Evolutionary conservation across 2,888 invertebrate species (phyloP), one percentile per base, ranked within the genome.

Genomic region (Epirrhoe alternata): DNA sequence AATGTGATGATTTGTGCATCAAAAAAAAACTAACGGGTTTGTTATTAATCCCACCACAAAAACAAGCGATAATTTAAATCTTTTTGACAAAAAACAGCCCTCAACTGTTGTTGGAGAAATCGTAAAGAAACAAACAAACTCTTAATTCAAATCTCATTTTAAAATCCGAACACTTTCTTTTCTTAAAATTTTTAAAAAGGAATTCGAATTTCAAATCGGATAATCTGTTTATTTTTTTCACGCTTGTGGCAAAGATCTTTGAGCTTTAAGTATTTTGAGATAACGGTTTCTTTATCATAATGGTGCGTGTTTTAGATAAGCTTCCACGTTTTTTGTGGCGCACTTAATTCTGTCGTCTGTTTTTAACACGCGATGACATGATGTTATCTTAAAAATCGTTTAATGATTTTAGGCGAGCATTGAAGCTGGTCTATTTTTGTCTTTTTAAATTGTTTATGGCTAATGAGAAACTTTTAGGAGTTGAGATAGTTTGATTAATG

Each of bases 221-320:
- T 60, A 62, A 61, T 67, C 64, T 63, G 57, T 61, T 62, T 63
- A 51, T 71, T 77, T 80, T 82, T 82, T 79, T 76, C 69, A 76
- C 72, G 61, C 73, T 74, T 67, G 42, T 61, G 54, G 54, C 63
- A 74, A 79, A 77, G 79, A 76, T 76, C 72, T 74, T 74, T 72
- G 58, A 71, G 68, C 73, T 72, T 75, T 66, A 68, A 66, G 68
- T 31, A 24, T 24, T 24, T 61, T 60, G 49, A 77, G 84, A 84
- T 84, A 85, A 81, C 80, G 76, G 78, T 62, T 72, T 67, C 69
- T 78, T 80, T 88, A 88, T 89, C 89, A 83, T 84, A 88, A 88
- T 86, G 79, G 79, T 71, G 74, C 74, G 76, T 85, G 86, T 87
- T 83, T 69, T 54, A 84, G 88, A 89, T 89, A 88, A 87, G 86